A percentile compares a stretch with the other conserved stretches of the same genome.
Evolutionary conservation across 1,140 invertebrate genomes (phyloP).

Genomic region (Drosophila gunungcola): DNA sequence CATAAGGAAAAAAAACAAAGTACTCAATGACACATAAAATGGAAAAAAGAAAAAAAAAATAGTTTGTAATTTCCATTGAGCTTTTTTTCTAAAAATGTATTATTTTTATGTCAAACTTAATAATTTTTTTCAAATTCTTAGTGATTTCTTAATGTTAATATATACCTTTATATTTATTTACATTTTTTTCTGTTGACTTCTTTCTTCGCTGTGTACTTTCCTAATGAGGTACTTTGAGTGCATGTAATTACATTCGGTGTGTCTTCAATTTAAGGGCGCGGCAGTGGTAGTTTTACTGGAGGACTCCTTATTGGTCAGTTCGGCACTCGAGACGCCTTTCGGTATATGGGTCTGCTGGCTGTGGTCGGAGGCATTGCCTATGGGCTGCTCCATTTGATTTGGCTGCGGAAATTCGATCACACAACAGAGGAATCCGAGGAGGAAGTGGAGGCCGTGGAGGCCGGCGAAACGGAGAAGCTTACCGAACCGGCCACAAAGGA

Average conservation of each 20-base stretch:
- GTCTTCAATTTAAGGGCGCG: constrained; percentile 86
- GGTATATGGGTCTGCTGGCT: constrained; percentile 90
- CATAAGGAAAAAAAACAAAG: too few species aligned
- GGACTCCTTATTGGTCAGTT: constrained; percentile 90
- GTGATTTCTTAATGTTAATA: too few species aligned
- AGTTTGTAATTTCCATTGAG: too few species aligned
- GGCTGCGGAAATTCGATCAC: constrained; percentile 88
- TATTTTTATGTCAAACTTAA: too few species aligned
- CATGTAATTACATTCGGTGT: constrained; percentile 51
- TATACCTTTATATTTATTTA: too few species aligned
- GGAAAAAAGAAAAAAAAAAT: too few species aligned
- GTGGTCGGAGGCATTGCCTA: constrained; percentile 89
- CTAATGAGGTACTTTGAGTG: constrained; percentile 36
- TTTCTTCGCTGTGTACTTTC: constrained; percentile 8
- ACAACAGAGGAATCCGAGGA: constrained; percentile 82
- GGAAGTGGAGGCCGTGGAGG: constrained; percentile 85
- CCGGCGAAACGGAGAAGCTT: constrained; percentile 87
- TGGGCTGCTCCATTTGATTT: constrained; percentile 89
- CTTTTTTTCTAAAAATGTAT: too few species aligned
- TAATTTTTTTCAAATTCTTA: too few species aligned
- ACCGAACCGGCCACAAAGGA: constrained; percentile 88
- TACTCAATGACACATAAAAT: too few species aligned
- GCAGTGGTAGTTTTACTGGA: constrained; percentile 92
- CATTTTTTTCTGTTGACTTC: background rate
- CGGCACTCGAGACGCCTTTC: constrained; percentile 90